Evolutionary conservation across 2,113 vertebrate species (phyloP).

Genomic region (Riparia riparia): DNA sequence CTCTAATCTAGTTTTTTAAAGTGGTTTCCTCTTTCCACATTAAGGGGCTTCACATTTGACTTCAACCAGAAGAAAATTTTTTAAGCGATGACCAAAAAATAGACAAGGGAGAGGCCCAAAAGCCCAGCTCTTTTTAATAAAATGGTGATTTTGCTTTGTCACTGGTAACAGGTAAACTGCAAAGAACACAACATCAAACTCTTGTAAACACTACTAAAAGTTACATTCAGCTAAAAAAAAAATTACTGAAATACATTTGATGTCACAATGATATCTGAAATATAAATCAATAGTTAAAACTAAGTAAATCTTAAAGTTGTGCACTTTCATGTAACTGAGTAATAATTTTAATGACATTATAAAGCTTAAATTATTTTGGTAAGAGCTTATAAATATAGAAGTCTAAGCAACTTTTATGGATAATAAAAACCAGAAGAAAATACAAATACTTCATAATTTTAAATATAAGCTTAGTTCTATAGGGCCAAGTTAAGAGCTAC

Average conservation of each 20-base stretch:
- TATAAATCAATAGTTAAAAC: background rate
- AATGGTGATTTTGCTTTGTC: background rate
- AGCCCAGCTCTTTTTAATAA: background rate
- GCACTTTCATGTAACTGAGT: background rate
- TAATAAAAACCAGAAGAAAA: background rate
- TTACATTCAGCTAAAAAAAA: background rate
- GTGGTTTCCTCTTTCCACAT: background rate
- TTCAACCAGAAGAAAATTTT: slow-evolving; percentile 13
- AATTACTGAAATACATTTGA: background rate
- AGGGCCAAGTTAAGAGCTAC: background rate
- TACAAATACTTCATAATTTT: background rate
- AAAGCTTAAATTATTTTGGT: background rate
- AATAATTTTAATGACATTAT: background rate
- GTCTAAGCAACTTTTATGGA: background rate
- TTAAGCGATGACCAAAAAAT: background rate
- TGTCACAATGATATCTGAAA: background rate
- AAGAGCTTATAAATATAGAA: background rate
- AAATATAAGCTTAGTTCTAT: background rate
- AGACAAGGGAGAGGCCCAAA: background rate
- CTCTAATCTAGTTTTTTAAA: background rate
- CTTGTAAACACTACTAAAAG: background rate
- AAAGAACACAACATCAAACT: background rate
- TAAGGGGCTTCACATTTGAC: background rate
- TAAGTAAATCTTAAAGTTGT: background rate
- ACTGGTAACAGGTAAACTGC: background rate